phyloP scores from a whole-genome alignment of 1,140 invertebrate genomes.

The Chironomus striatipennis region DNA sequence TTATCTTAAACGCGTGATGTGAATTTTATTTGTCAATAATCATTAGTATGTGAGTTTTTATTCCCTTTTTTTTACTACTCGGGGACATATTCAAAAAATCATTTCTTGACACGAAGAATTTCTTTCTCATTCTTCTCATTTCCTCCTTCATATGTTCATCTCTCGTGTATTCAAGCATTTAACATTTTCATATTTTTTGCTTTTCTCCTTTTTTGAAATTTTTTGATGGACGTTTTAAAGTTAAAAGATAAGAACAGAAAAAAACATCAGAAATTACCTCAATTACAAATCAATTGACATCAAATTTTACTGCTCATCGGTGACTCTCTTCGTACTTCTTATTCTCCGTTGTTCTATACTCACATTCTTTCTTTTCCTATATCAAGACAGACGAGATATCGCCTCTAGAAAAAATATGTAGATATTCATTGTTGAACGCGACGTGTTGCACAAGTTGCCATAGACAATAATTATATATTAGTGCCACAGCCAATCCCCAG shows the following conservation, averaged over 20 bases:
- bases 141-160: no score
- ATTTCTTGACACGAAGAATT: neutral
- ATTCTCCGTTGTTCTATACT: no score
- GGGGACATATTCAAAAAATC: conserved; percentile 13
- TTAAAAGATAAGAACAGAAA: neutral
- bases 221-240: neutral
- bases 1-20: conserved; percentile 9
- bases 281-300: conserved; percentile 14
- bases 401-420: neutral
- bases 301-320: conserved; percentile 8
- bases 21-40: conserved; percentile 16
- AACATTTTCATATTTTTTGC: no score
- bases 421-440: neutral
- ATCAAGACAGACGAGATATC: neutral
- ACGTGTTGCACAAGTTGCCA: neutral
- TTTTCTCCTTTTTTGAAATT: neutral
- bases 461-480: conserved; percentile 23
- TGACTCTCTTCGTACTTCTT: neutral
- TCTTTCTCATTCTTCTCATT: neutral
- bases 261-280: neutral
- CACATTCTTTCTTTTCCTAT: no score
- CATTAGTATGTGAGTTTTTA: neutral
- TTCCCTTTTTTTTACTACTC: neutral
- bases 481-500: conserved; percentile 4
- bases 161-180: no score